Percentiles rank a stretch among this genome's conserved stretches.
Evolutionary conservation across 2,113 vertebrate species (phyloP).

Genomic region (Noctilio leporinus): DNA sequence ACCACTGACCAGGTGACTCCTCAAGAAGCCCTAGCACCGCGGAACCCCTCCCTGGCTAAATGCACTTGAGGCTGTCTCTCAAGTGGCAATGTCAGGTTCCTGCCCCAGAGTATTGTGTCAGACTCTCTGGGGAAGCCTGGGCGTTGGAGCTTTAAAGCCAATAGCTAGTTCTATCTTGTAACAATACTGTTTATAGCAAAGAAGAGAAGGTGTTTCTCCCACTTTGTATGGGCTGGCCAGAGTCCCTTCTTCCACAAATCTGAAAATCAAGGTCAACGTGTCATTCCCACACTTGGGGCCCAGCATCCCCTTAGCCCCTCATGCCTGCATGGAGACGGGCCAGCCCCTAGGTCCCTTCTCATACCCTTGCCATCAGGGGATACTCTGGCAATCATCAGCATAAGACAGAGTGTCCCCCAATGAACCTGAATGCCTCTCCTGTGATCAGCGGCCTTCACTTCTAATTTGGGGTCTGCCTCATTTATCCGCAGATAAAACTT

Average conservation of each 20-base stretch:
- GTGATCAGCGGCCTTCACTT: background rate
- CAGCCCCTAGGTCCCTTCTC: background rate
- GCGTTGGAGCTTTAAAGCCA: background rate
- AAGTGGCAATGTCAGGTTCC: fast-evolving
- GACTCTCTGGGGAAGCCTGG: fast-evolving
- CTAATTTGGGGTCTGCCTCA: no score
- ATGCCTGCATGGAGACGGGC: fast-evolving
- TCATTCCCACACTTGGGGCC: fast-evolving
- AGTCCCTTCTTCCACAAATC: background rate
- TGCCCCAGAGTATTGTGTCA: background rate
- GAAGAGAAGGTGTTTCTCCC: background rate
- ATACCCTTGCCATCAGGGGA: background rate
- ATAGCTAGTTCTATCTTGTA: background rate
- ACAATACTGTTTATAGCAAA: background rate
- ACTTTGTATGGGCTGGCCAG: background rate
- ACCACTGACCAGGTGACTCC: background rate
- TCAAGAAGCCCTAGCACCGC: background rate
- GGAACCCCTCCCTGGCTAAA: background rate
- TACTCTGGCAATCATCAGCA: background rate
- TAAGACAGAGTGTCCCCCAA: fast-evolving
- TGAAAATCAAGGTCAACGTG: no score
- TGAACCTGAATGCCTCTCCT: fast-evolving
- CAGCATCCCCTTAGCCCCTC: fast-evolving
- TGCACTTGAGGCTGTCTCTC: no score
- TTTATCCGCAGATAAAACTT: background rate